Conservation (phyloP, 2,113 vertebrate genomes). For the human region GRCh38 chr2:3980001-3980500, state of each 20-base stretch:
- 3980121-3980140: too few relatives aligned
- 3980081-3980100: not conserved
- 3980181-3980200: not conserved
- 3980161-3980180: too few relatives aligned
- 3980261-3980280: not conserved
- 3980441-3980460: not conserved
- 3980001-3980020: not conserved
- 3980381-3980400: slow-evolving; percentile 43
- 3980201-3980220: not conserved
- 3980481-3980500: slow-evolving; percentile 19
- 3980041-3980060: not conserved
- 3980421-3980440: not conserved
- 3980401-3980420: slow-evolving; percentile 24
- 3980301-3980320: slow-evolving; percentile 13
- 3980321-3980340: slow-evolving; percentile 16
- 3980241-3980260: not conserved
- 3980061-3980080: not conserved
- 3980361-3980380: slow-evolving; percentile 9
- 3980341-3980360: slow-evolving; percentile 62
- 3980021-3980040: not conserved
- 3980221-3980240: not conserved
- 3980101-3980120: not conserved
- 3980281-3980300: slow-evolving; percentile 9
- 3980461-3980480: slow-evolving; percentile 48
- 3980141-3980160: too few relatives aligned